These are phyloP conservation scores for Podarcis siculus DNA, from an alignment of 2,797 vertebrate genomes.

Conservation along the genomic window DNA sequence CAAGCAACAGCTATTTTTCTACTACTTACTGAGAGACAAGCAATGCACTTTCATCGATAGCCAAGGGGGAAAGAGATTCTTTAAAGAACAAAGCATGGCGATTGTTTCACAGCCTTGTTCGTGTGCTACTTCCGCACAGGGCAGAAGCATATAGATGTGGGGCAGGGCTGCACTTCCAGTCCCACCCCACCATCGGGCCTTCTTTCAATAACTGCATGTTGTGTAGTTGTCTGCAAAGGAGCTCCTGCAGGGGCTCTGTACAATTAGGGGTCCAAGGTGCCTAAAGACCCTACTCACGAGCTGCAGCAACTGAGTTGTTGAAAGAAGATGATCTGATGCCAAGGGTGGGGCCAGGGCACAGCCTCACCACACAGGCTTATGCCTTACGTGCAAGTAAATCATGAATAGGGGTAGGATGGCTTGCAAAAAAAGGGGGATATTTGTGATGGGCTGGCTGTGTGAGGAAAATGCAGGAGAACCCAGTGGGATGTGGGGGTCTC, in stretches of 20 bases:
- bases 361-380: no score
- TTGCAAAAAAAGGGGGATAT: no score
- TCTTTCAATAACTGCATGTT: neutral
- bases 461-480: no score
- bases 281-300: neutral
- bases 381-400: no score
- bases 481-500: no score
- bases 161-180: neutral
- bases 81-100: neutral
- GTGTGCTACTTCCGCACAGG: no score
- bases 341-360: no score
- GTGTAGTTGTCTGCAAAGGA: neutral
- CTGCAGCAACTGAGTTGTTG: neutral
- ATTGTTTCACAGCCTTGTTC: neutral
- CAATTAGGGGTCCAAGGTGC: no score
- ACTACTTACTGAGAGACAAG: neutral
- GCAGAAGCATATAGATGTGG: no score
- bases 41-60: neutral
- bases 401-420: no score
- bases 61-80: neutral
- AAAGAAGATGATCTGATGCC: neutral
- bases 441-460: no score
- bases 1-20: neutral
- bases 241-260: no score
- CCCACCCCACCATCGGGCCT: neutral